Conservation (phyloP, 2,113 vertebrate genomes). For the Bufo bufo region DNA sequence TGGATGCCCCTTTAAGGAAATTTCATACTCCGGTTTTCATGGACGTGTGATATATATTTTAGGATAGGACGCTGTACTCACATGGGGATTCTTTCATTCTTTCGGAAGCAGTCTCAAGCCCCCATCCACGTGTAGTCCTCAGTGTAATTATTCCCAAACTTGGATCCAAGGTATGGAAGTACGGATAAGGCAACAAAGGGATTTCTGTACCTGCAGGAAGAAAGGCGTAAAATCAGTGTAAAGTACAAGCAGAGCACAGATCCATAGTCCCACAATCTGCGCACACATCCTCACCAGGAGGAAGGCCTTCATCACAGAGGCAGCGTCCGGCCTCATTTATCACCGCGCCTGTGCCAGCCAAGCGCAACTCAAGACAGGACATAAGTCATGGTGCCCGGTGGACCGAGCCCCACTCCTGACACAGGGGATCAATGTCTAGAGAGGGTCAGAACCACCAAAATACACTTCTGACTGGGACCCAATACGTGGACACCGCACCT, state of each 20-base stretch:
- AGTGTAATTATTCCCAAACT: background rate
- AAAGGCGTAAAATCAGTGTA: background rate
- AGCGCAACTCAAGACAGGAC: background rate
- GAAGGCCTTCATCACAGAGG: background rate
- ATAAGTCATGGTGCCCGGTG: background rate
- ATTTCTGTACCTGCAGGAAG: background rate
- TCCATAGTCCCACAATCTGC: background rate
- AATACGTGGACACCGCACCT: no score
- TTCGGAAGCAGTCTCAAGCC: background rate
- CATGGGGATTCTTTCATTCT: background rate
- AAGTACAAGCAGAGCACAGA: background rate
- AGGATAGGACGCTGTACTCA: background rate
- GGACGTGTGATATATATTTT: no score
- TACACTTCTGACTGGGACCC: no score
- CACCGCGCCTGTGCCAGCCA: background rate
- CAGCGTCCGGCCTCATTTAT: background rate
- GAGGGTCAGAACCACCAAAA: no score
- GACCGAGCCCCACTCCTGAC: no score
- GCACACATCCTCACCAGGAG: background rate
- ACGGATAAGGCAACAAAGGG: background rate
- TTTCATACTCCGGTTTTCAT: no score
- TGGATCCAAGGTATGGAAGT: background rate
- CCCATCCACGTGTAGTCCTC: conserved; percentile 4
- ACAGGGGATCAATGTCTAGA: no score
- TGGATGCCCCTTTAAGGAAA: no score